Evolutionary conservation across 1,140 invertebrate species (phyloP).

Genomic region (Temnothorax longispinosus): DNA sequence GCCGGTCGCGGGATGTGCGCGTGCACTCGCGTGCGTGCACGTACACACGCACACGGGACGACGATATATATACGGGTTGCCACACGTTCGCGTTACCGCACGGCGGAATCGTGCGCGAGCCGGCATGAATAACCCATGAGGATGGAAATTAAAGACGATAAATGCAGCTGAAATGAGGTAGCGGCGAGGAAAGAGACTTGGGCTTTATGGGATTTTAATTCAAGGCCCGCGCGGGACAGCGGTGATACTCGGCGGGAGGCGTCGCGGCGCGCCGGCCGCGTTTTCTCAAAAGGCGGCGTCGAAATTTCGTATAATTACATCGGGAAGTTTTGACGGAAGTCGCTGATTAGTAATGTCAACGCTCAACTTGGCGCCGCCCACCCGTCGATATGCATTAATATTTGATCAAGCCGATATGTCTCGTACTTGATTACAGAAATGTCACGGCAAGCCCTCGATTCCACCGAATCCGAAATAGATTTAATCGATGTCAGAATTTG

Average conservation of each 20-base stretch:
- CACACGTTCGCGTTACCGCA: constrained; percentile 44
- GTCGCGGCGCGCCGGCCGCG: background rate
- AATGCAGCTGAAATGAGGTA: constrained; percentile 80
- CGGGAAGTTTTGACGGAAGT: constrained; percentile 4
- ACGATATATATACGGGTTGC: background rate
- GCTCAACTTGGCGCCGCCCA: background rate
- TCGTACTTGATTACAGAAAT: constrained; percentile 17
- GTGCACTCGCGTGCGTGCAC: constrained; percentile 20
- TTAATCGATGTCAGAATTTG: constrained; percentile 6
- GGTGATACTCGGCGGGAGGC: background rate
- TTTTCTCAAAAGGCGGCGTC: constrained; percentile 12
- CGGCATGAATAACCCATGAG: constrained; percentile 82
- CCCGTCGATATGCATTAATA: constrained; percentile 21
- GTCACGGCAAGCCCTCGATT: constrained; percentile 1
- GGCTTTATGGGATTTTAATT: constrained; percentile 83
- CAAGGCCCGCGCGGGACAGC: constrained; percentile 60
- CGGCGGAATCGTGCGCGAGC: constrained; percentile 60
- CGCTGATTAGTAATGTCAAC: background rate
- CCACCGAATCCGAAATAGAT: constrained; percentile 19
- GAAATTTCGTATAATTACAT: constrained; percentile 1
- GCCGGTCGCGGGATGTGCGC: constrained; percentile 32
- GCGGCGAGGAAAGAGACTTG: constrained; percentile 74
- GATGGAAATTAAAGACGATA: constrained; percentile 84
- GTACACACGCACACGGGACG: background rate
- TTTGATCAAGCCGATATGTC: background rate